phyloP scores from a whole-genome alignment of 2,888 invertebrate genomes.

The Pristionchus arcanus region DNA sequence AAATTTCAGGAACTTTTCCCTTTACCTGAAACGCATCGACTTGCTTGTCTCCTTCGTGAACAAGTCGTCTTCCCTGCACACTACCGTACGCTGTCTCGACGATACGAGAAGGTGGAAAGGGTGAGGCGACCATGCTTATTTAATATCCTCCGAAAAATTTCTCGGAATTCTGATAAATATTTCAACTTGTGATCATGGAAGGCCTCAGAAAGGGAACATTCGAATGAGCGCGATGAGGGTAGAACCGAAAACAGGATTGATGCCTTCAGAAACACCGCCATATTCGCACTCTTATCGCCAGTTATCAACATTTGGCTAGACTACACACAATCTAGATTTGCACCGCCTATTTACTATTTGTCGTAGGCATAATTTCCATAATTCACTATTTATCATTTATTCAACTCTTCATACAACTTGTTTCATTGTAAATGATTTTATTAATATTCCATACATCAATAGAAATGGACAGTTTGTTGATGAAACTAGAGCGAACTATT shows the following conservation, averaged over 20 bases:
- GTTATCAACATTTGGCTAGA: background rate
- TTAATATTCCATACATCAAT: background rate
- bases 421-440: background rate
- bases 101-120: background rate
- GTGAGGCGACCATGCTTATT: background rate
- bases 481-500: background rate
- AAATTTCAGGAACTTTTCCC: background rate
- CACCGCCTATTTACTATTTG: background rate
- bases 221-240: too few relatives aligned
- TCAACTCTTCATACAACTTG: too few relatives aligned
- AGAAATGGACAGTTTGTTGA: background rate
- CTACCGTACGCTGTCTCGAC: background rate
- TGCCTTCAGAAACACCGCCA: background rate
- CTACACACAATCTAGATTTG: background rate
- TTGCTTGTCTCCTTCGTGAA: background rate
- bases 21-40: constrained; percentile 16
- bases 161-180: too few relatives aligned
- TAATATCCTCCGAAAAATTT: background rate
- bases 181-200: background rate
- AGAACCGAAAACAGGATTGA: background rate
- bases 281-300: background rate
- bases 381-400: background rate
- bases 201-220: background rate
- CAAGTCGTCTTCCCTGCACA: constrained; percentile 1
- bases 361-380: background rate